A percentile compares a stretch with the other conserved stretches of the same genome.
Evolutionary conservation across 2,113 vertebrate species (phyloP).

Genomic region (Misgurnus mizolepis): DNA sequence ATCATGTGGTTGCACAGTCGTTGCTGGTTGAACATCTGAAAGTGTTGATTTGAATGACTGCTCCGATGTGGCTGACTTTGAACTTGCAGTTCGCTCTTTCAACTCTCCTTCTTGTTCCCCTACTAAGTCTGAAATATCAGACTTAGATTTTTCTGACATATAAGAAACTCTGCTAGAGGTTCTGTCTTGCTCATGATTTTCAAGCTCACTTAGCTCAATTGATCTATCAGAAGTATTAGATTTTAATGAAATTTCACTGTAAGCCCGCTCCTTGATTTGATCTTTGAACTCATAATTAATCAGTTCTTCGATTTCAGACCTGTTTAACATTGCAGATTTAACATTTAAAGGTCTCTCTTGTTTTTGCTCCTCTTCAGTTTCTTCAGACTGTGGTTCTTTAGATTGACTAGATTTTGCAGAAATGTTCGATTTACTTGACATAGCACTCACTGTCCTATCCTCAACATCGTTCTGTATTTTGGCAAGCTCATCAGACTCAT

Average conservation of each 20-base stretch:
- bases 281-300: not conserved
- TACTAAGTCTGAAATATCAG: constrained; percentile 9
- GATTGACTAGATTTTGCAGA: not conserved
- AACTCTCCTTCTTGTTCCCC: not conserved
- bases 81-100: not conserved
- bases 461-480: not conserved
- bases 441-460: not conserved
- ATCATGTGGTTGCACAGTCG: not conserved
- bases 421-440: constrained; percentile 11
- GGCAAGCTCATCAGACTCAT: not conserved
- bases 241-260: not conserved
- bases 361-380: not conserved
- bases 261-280: not conserved
- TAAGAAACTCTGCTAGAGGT: constrained; percentile 10
- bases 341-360: not conserved
- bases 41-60: not conserved
- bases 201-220: constrained; percentile 12
- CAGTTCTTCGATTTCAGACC: not conserved
- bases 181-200: not conserved
- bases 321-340: not conserved
- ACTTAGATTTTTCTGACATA: not conserved
- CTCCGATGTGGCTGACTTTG: not conserved
- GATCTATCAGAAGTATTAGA: constrained; percentile 10
- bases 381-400: not conserved
- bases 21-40: not conserved